Conservation (phyloP, 2,888 invertebrate genomes). For the Hirtodrosophila duncani region DNA sequence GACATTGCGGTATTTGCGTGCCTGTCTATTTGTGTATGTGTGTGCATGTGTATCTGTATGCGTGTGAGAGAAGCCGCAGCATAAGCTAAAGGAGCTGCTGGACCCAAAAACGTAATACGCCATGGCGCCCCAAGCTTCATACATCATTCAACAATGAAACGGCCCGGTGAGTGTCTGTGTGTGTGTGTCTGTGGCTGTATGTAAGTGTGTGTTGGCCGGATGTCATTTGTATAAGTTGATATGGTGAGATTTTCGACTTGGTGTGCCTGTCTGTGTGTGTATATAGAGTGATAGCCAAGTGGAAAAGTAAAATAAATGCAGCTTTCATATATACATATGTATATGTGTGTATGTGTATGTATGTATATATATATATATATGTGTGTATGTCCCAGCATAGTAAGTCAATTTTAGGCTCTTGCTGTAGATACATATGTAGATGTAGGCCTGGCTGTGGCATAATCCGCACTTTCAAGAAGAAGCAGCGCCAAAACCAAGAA, state of each 20-base stretch:
- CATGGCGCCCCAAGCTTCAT: conserved; percentile 44
- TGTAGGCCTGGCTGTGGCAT: no score
- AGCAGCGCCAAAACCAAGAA: not conserved
- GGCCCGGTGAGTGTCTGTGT: conserved; percentile 2
- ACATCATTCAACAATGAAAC: conserved; percentile 60
- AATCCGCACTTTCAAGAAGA: not conserved
- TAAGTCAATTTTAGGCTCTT: conserved; percentile 49
- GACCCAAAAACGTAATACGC: conserved; percentile 26
- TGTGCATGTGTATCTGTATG: not conserved
- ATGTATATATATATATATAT: no score
- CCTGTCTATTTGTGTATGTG: conserved; percentile 16
- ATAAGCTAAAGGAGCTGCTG: conserved; percentile 4
- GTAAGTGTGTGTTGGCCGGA: conserved; percentile 33
- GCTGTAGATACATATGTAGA: no score
- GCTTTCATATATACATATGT: conserved; percentile 42
- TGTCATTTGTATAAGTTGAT: conserved; percentile 65
- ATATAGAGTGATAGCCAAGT: conserved; percentile 44
- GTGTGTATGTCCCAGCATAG: conserved; percentile 22
- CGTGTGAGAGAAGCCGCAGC: not conserved
- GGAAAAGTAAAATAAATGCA: conserved; percentile 61
- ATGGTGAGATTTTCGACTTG: conserved; percentile 44
- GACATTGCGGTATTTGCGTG: conserved; percentile 44
- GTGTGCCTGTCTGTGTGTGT: conserved; percentile 14
- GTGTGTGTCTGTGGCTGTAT: conserved; percentile 1
- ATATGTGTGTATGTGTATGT: no score